Base-by-base conservation (phyloP, 2,797 vertebrate genomes). In the Adrianichthys oophorus region DNA sequence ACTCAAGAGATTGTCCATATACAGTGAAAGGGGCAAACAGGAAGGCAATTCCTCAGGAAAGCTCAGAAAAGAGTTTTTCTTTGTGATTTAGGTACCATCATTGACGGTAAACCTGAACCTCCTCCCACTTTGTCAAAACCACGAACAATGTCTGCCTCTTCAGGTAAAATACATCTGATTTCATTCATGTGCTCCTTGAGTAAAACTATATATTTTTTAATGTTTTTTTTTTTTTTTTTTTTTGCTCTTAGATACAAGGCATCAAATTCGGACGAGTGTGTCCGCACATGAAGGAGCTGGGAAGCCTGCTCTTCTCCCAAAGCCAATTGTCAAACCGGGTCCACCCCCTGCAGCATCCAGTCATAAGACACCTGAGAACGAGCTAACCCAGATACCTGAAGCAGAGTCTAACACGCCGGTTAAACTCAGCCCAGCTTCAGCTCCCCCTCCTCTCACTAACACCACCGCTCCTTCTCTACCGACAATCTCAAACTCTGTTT, bases 111-210 rank as follows among this genome's bases (percentile, higher is more conserved):
- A 62, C 89, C 92, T 0, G 94, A 96, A 55, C 91, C 93, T 0
- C 92, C 94, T 1, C 87, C 94, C 0, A 93, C 93, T 4, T 91
- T 93, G n/a, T 87, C 95, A 78, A 98, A 98, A 91, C 93, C 92
- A 16, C 93, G 96, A 65, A 98, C 95, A 0, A 97, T 98, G 89
- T 98, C 97, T 1, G 89, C 96, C 29, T 98, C 97, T 45, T 95
- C 96, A 90, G 96, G 96, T 97, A 84, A 82, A 77, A 60, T 4
- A 56, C 15, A 53, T 42, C 19, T 17, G 45, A 17, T 15, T 4
- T 50, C 4, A 49, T 10, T 26, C 37, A 12, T 15, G 5, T 45
- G 19, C 15, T 18, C 1, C 1, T 14, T 42, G 16, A 7, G 17
- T 43, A 48, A 21, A 41, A 15, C 5, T 29, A 10, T 53, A 41